phyloP scores from a whole-genome alignment of 2,888 invertebrate species.

The Lasius platythorax region DNA sequence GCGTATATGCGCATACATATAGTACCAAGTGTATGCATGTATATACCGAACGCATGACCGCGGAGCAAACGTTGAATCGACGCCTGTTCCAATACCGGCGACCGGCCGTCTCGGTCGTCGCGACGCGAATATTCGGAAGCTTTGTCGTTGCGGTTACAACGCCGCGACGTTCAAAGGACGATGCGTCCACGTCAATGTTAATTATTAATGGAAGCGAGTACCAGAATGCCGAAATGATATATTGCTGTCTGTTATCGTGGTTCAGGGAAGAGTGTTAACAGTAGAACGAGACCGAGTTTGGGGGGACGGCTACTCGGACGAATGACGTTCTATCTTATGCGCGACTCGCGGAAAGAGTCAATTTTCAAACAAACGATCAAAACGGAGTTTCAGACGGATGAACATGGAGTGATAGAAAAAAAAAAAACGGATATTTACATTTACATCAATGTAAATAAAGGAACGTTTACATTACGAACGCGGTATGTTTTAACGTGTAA shows the following conservation, averaged over 20 bases:
- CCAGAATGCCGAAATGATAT: slow-evolving; percentile 17
- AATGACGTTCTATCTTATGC: neutral
- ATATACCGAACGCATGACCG: slow-evolving; percentile 27
- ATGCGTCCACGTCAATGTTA: slow-evolving; percentile 46
- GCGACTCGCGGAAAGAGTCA: neutral
- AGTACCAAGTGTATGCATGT: neutral
- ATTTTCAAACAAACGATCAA: neutral
- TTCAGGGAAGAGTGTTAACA: slow-evolving; percentile 25
- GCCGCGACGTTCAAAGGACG: slow-evolving; percentile 28
- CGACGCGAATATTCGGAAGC: slow-evolving; percentile 38
- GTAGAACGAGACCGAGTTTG: neutral
- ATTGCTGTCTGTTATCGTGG: slow-evolving; percentile 30
- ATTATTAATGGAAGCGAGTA: slow-evolving; percentile 32
- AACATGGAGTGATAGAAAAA: neutral
- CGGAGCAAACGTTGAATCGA: slow-evolving; percentile 42
- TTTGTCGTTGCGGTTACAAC: slow-evolving; percentile 27
- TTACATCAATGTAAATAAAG: neutral
- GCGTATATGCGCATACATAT: neutral
- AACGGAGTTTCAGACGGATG: neutral
- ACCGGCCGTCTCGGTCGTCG: slow-evolving; percentile 52
- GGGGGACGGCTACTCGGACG: neutral
- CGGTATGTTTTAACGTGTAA: neutral
- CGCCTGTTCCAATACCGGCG: slow-evolving; percentile 59
- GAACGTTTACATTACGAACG: neutral
- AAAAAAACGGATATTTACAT: neutral